phyloP scores from a whole-genome alignment of 1,140 invertebrate genomes.

The Heliconius hermathena region DNA sequence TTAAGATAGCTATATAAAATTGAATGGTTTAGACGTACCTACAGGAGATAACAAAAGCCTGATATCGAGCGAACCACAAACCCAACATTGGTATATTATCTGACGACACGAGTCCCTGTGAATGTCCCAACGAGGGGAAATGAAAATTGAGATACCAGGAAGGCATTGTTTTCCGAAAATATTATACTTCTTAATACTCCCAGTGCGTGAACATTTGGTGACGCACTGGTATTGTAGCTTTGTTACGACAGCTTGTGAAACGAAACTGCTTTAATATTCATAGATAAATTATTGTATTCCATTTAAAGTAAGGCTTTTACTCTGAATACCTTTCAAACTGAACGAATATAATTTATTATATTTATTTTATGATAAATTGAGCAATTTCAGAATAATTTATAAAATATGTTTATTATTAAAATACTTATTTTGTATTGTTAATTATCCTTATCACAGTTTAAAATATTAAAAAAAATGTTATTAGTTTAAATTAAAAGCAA shows the following conservation, averaged over 20 bases:
- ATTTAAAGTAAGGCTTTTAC: not conserved
- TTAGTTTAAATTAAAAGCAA: too few relatives aligned
- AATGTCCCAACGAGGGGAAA: conserved; percentile 75
- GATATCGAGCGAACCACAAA: conserved; percentile 17
- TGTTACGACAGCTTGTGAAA: conserved; percentile 6
- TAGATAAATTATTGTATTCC: conserved; percentile 14
- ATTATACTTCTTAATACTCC: conserved; percentile 77
- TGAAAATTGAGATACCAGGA: conserved; percentile 78
- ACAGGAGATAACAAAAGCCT: conserved; percentile 15
- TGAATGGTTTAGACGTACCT: not conserved
- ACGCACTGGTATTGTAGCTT: conserved; percentile 43
- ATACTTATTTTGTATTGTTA: too few relatives aligned
- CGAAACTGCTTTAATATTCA: conserved; percentile 20
- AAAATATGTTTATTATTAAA: not conserved
- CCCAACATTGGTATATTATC: conserved; percentile 74
- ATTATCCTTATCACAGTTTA: too few relatives aligned
- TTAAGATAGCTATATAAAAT: not conserved
- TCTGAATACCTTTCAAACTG: too few relatives aligned
- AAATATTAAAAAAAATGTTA: too few relatives aligned
- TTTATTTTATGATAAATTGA: too few relatives aligned
- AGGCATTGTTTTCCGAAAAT: conserved; percentile 77
- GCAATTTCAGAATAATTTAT: not conserved
- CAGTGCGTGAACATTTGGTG: conserved; percentile 63
- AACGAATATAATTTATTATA: not conserved
- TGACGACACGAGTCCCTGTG: conserved; percentile 74